phyloP scores from a whole-genome alignment of 35 echinoderm and acorn worm genomes.

The Apostichopus japonicus region DNA sequence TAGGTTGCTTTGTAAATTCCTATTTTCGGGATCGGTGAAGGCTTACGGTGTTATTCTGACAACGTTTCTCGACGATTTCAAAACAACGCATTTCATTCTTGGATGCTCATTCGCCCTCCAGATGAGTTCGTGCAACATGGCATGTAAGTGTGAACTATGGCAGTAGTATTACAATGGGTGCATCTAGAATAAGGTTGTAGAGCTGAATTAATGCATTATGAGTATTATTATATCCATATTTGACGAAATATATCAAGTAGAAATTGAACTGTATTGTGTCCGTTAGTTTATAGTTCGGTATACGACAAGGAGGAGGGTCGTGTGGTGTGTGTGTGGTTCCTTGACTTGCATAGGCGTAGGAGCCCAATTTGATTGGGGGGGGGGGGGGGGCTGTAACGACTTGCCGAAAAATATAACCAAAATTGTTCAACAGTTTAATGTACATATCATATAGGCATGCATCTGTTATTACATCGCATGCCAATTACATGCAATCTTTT shows the following conservation, averaged over 20 bases:
- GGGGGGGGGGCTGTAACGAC: no score
- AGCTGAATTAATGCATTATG: neutral
- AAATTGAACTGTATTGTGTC: neutral
- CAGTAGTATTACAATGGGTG: no score
- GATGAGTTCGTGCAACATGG: neutral
- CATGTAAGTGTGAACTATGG: neutral
- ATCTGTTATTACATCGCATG: no score
- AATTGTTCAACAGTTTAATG: no score
- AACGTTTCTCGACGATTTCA: neutral
- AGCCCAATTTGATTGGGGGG: no score
- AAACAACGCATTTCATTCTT: neutral
- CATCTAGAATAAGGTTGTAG: no score
- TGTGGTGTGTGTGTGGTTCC: neutral
- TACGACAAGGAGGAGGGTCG: neutral
- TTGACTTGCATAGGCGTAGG: no score
- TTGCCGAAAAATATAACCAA: no score
- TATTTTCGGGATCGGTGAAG: neutral
- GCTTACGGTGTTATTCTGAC: neutral
- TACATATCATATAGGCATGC: no score
- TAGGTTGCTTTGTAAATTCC: constrained; percentile 7
- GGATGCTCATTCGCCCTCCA: constrained; percentile 6
- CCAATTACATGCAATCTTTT: no score
- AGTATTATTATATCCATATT: neutral
- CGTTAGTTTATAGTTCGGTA: neutral
- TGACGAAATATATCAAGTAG: no score